These are phyloP conservation scores for Brienomyrus brachyistius DNA, from an alignment of 2,113 vertebrate genomes.

Conservation along the genomic window DNA sequence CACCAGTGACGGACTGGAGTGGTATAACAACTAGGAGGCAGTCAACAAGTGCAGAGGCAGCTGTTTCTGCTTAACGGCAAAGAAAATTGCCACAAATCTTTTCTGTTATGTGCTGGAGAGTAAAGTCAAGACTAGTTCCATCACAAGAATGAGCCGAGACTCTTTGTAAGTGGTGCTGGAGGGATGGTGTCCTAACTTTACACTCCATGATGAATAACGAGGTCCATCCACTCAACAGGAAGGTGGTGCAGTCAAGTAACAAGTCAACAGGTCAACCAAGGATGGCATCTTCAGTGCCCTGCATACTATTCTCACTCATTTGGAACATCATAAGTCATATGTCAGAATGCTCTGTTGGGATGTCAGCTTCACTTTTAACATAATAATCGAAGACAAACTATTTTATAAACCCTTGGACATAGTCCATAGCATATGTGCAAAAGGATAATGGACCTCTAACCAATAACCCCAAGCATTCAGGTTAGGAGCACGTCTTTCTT, in stretches of 20 bases:
- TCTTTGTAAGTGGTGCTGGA: neutral
- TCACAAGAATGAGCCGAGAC: neutral
- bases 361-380: neutral
- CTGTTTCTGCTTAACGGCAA: neutral
- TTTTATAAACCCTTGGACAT: neutral
- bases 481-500: neutral
- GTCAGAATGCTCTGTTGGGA: neutral
- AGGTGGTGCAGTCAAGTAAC: neutral
- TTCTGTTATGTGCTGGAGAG: neutral
- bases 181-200: neutral
- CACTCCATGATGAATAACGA: neutral
- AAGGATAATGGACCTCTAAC: neutral
- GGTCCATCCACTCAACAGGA: neutral
- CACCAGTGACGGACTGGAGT: neutral
- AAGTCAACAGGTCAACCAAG: neutral
- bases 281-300: neutral
- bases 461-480: neutral
- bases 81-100: neutral
- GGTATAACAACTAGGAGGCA: neutral
- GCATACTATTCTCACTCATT: neutral
- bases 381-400: neutral
- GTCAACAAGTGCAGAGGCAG: neutral
- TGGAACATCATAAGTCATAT: neutral
- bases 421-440: neutral
- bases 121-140: neutral